Percentiles rank a stretch among this genome's conserved stretches.
Conservation (phyloP, 2,888 invertebrate genomes). For the Barypeithes pellucidus region DNA sequence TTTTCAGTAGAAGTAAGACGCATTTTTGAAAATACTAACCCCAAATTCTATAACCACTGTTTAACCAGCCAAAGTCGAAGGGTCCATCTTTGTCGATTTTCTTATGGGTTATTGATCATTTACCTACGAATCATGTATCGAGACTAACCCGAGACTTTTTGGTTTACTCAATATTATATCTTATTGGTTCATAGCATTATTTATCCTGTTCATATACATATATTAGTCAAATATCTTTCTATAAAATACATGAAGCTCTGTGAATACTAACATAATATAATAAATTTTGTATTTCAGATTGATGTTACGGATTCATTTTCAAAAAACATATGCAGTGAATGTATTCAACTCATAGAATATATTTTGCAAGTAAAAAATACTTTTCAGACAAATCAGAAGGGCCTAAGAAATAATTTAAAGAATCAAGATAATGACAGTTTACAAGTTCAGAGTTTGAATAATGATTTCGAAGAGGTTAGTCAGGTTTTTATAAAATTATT, state of each 20-base stretch:
- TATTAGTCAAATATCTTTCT: too few species aligned
- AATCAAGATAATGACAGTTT: neutral
- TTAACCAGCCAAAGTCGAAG: too few species aligned
- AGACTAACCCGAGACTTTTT: too few species aligned
- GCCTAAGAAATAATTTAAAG: neutral
- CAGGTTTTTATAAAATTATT: neutral
- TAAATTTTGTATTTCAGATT: constrained; percentile 32
- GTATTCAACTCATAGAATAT: constrained; percentile 38
- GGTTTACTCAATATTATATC: too few species aligned
- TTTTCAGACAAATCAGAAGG: constrained; percentile 20
- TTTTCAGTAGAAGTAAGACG: constrained; percentile 25
- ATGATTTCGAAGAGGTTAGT: constrained; percentile 7
- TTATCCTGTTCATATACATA: too few species aligned
- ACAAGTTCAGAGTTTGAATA: neutral
- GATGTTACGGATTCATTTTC: constrained; percentile 28
- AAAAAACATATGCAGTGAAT: constrained; percentile 33
- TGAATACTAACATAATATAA: neutral
- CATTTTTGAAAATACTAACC: neutral
- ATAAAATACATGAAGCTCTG: too few species aligned
- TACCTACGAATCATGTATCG: too few species aligned
- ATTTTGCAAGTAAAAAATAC: constrained; percentile 21
- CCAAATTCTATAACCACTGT: neutral
- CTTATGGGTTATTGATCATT: too few species aligned
- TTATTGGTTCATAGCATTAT: too few species aligned
- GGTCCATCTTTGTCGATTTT: too few species aligned